Percentiles rank a stretch among this genome's conserved stretches.
These are phyloP conservation scores for Adelges cooleyi DNA, from an alignment of 1,140 invertebrate genomes.

Conservation along the genomic window DNA sequence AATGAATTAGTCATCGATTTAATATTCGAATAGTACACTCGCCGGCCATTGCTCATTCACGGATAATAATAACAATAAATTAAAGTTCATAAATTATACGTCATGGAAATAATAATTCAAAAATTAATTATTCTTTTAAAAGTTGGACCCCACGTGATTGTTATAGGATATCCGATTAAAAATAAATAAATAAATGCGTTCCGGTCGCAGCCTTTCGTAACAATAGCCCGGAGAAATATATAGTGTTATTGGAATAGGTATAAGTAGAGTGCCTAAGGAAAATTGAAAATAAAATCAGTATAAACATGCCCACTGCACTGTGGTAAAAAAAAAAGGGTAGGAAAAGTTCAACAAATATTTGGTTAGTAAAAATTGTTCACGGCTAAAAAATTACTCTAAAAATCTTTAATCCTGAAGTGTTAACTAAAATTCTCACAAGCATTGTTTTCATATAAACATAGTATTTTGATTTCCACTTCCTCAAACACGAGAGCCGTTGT, in stretches of 20 bases:
- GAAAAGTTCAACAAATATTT: slow-evolving; percentile 8
- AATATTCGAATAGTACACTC: no score
- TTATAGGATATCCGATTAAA: slow-evolving; percentile 23
- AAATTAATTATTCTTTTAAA: slow-evolving; percentile 19
- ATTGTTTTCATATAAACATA: background rate
- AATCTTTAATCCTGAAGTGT: background rate
- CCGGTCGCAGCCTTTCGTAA: background rate
- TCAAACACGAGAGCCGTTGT: no score
- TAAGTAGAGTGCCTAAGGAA: background rate
- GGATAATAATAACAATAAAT: no score
- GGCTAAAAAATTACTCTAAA: background rate
- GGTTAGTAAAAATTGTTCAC: background rate
- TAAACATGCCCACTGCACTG: background rate
- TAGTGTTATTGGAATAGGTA: slow-evolving; percentile 10
- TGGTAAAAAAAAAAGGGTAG: background rate
- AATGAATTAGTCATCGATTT: no score
- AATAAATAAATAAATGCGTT: background rate
- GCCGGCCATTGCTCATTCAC: no score
- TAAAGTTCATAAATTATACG: no score
- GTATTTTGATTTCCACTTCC: no score
- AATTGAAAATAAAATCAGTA: background rate
- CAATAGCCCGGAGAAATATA: background rate
- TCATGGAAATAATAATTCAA: background rate
- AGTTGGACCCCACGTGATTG: slow-evolving; percentile 5
- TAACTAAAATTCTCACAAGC: background rate